phyloP scores from a whole-genome alignment of 2,797 vertebrate genomes.

The Siniperca scherzeri region DNA sequence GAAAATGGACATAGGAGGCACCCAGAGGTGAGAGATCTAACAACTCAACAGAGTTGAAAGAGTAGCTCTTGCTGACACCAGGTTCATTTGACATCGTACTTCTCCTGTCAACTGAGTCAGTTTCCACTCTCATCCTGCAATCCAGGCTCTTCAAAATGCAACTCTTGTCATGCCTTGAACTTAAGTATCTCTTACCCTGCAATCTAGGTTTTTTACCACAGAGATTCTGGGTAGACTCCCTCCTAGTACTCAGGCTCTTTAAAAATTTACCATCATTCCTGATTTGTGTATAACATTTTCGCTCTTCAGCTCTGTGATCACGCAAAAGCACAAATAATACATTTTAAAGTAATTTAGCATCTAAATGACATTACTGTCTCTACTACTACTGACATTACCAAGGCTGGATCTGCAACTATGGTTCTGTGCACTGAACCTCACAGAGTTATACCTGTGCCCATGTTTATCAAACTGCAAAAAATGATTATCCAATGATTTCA shows the following conservation, averaged over 20 bases:
- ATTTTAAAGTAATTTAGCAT: background rate
- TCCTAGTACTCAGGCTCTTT: background rate
- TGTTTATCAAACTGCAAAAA: background rate
- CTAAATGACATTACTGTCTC: background rate
- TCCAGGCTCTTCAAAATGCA: slow-evolving; percentile 19
- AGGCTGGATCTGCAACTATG: background rate
- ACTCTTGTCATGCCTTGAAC: background rate
- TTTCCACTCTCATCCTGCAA: slow-evolving; percentile 17
- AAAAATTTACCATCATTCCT: background rate
- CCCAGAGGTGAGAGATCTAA: slow-evolving; percentile 16
- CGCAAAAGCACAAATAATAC: background rate
- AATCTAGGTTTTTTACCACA: background rate
- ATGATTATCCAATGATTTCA: background rate
- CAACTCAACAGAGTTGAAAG: slow-evolving; percentile 12
- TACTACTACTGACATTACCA: too few relatives aligned
- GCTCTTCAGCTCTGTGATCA: background rate
- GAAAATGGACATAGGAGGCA: background rate
- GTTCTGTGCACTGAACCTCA: background rate
- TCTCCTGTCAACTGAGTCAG: slow-evolving; percentile 21
- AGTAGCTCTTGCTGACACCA: background rate
- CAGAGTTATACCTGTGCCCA: too few relatives aligned
- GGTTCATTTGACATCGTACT: slow-evolving; percentile 24
- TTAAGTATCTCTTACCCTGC: background rate
- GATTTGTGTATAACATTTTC: background rate
- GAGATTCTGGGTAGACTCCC: background rate